phyloP scores from a whole-genome alignment of 2,113 vertebrate species.

The Macroglossus sobrinus region DNA sequence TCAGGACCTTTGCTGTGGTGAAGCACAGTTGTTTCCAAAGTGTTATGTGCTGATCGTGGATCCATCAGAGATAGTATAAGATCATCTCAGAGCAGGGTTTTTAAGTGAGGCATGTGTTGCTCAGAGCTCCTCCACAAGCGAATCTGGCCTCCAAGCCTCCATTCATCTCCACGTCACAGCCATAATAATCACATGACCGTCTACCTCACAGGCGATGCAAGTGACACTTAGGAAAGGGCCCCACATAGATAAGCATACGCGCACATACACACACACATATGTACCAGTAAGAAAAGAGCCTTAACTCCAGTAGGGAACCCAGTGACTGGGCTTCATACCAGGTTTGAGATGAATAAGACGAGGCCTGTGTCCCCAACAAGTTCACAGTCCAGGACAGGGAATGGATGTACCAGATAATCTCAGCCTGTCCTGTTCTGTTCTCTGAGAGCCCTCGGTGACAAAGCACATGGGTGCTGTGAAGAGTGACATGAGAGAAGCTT shows the following conservation, averaged over 20 bases:
- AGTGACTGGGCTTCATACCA: neutral
- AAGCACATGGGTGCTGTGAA: neutral
- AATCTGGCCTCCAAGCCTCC: neutral
- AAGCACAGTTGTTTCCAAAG: neutral
- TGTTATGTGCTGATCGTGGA: neutral
- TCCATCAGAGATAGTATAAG: neutral
- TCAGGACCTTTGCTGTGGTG: neutral
- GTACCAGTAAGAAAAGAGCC: neutral
- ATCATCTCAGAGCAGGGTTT: neutral
- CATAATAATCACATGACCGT: neutral
- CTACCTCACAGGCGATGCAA: accelerated
- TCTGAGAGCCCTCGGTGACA: neutral
- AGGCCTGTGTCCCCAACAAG: neutral
- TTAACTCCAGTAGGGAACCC: neutral
- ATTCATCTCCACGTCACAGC: neutral
- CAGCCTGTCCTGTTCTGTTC: neutral
- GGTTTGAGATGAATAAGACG: neutral
- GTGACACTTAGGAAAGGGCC: neutral
- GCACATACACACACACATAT: neutral
- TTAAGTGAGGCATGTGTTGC: neutral
- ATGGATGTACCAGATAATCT: neutral
- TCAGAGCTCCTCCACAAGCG: neutral
- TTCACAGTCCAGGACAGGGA: neutral
- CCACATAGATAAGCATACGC: neutral
- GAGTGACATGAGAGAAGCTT: neutral